Percentiles rank a stretch among this genome's conserved stretches.
These are phyloP conservation scores for Centropristis striata DNA, from an alignment of 2,113 vertebrate species.

Conservation along the genomic window DNA sequence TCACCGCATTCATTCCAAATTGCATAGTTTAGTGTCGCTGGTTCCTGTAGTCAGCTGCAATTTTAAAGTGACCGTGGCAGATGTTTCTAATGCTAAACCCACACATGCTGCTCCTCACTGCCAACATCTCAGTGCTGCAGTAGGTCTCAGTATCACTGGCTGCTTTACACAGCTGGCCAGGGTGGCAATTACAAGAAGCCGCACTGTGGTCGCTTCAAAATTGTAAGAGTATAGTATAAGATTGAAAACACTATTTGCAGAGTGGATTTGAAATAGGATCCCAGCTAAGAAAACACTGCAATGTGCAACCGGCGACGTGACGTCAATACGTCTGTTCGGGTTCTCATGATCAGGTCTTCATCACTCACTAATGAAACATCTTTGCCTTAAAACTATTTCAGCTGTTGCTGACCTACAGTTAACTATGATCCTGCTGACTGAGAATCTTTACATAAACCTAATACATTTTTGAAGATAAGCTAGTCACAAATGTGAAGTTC, in stretches of 20 bases:
- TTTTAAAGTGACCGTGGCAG: constrained; percentile 63
- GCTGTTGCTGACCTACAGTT: neutral
- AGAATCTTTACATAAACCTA: neutral
- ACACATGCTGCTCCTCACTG: constrained; percentile 50
- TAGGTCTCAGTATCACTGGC: constrained; percentile 52
- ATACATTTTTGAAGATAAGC: neutral
- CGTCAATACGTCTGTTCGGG: constrained; percentile 17
- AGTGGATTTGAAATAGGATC: constrained; percentile 50
- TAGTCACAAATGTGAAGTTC: neutral
- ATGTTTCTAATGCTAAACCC: constrained; percentile 78
- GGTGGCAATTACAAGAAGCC: constrained; percentile 63
- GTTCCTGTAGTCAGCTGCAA: constrained; percentile 44
- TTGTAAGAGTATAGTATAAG: constrained; percentile 39
- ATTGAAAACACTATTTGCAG: constrained; percentile 56
- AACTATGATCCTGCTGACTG: neutral
- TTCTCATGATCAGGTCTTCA: constrained; percentile 15
- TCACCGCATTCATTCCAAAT: constrained; percentile 61
- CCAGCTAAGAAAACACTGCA: constrained; percentile 55
- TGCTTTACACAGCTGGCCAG: constrained; percentile 69
- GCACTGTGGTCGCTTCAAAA: constrained; percentile 42
- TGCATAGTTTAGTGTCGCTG: constrained; percentile 41
- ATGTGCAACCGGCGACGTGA: constrained; percentile 1
- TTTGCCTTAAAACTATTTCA: neutral
- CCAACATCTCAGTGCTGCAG: constrained; percentile 58
- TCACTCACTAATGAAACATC: neutral